A percentile compares a stretch with the other conserved stretches of the same genome.
These are phyloP conservation scores for Megaceryle torquata DNA, from an alignment of 2,113 vertebrate species.

Conservation along the genomic window DNA sequence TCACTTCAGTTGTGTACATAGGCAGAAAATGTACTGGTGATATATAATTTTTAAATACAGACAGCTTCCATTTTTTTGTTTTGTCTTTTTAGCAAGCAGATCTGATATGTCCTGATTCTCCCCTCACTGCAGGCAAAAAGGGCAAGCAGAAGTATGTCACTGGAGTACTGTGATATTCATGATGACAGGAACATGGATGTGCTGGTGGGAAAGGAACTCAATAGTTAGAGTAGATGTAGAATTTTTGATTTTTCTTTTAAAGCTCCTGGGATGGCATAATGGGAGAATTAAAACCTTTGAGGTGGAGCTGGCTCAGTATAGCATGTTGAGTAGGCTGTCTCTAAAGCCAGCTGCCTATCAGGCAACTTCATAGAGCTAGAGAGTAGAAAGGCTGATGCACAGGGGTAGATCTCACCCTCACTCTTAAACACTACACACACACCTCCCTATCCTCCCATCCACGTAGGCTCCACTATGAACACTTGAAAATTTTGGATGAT, in stretches of 20 bases:
- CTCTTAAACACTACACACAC: too few species aligned
- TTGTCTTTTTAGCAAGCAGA: not conserved
- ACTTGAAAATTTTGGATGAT: not conserved
- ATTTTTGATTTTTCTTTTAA: not conserved
- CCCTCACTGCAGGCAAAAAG: not conserved
- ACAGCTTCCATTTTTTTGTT: not conserved
- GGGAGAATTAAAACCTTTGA: not conserved
- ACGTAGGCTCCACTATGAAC: not conserved
- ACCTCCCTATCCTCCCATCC: accelerated
- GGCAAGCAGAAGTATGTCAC: not conserved
- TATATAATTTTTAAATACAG: not conserved
- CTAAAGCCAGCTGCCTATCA: not conserved
- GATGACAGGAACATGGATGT: not conserved
- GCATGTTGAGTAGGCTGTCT: not conserved
- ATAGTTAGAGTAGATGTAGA: not conserved
- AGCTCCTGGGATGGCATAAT: not conserved
- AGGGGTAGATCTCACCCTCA: too few species aligned
- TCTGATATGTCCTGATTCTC: not conserved
- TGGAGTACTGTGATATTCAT: not conserved
- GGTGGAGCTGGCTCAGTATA: not conserved
- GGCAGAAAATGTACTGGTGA: not conserved
- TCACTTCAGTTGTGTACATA: not conserved
- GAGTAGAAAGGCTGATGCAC: not conserved
- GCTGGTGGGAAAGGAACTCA: not conserved
- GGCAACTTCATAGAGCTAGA: not conserved